Evolutionary conservation across 2,888 invertebrate species (phyloP).

Genomic region (Amphipyra tragopoginis): DNA sequence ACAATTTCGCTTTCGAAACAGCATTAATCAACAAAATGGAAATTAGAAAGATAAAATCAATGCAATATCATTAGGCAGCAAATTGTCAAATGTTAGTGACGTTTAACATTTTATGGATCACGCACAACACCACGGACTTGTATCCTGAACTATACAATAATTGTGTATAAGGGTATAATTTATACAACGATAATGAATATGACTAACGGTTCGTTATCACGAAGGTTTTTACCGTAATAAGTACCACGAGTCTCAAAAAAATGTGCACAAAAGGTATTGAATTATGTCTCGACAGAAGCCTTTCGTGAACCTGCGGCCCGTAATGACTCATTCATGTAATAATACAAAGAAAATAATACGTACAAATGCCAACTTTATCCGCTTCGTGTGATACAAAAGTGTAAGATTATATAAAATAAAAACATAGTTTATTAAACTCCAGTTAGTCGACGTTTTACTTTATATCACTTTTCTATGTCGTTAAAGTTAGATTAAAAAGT

Average conservation of each 20-base stretch:
- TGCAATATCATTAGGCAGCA: slow-evolving; percentile 65
- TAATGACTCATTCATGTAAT: slow-evolving; percentile 63
- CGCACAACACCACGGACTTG: slow-evolving; percentile 69
- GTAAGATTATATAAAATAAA: slow-evolving; percentile 3
- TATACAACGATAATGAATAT: slow-evolving; percentile 85
- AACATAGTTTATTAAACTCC: background rate
- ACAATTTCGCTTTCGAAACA: slow-evolving; percentile 49
- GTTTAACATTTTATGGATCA: slow-evolving; percentile 77
- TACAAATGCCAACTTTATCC: slow-evolving; percentile 23
- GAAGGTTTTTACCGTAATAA: slow-evolving; percentile 84
- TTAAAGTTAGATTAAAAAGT: too few relatives aligned
- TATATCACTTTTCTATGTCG: too few relatives aligned
- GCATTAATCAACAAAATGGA: slow-evolving; percentile 62
- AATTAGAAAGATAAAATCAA: slow-evolving; percentile 66
- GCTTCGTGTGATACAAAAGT: slow-evolving; percentile 15
- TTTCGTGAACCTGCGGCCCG: slow-evolving; percentile 59
- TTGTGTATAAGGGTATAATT: slow-evolving; percentile 84
- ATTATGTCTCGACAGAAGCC: slow-evolving; percentile 72
- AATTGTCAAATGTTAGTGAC: slow-evolving; percentile 69
- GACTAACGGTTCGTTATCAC: slow-evolving; percentile 83
- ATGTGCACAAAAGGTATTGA: slow-evolving; percentile 77
- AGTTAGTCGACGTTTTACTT: background rate
- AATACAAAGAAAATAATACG: slow-evolving; percentile 47
- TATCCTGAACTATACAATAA: slow-evolving; percentile 77
- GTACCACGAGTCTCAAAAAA: slow-evolving; percentile 74